Percentiles rank a stretch among this genome's conserved stretches.
These are phyloP conservation scores for Pangasius sanitwongsei DNA, from an alignment of 2,797 vertebrate genomes.

Conservation along the genomic window DNA sequence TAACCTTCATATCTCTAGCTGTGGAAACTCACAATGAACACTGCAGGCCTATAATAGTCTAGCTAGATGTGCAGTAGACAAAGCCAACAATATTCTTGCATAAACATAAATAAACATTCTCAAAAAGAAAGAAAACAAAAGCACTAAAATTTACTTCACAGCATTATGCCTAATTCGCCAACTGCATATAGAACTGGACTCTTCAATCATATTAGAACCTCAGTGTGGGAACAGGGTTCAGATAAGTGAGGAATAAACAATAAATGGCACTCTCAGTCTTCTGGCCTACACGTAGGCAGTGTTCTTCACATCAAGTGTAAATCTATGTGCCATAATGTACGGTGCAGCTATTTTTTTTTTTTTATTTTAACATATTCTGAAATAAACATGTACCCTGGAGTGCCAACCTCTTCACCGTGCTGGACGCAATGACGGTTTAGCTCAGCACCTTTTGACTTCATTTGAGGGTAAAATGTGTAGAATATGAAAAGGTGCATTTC, in stretches of 20 bases:
- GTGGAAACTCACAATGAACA: neutral
- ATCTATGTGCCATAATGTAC: neutral
- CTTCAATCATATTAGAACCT: neutral
- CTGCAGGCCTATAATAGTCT: constrained; percentile 8
- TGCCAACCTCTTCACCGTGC: neutral
- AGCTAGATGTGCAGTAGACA: constrained; percentile 32
- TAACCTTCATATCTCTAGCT: constrained; percentile 27
- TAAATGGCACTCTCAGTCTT: constrained; percentile 21
- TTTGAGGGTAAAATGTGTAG: neutral
- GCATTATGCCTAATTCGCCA: constrained; percentile 25
- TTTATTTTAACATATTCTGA: neutral
- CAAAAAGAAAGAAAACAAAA: neutral
- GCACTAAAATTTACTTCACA: constrained; percentile 24
- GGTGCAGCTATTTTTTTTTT: neutral
- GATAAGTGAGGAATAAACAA: neutral
- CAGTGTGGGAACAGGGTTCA: constrained; percentile 5
- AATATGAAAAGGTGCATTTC: neutral
- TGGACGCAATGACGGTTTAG: neutral
- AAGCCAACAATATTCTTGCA: constrained; percentile 29
- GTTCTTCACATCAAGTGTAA: neutral
- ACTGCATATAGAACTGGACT: constrained; percentile 19
- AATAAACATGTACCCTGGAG: neutral
- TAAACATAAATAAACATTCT: constrained; percentile 28
- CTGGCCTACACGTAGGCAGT: constrained; percentile 2
- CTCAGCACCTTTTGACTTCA: neutral